A percentile compares a stretch with the other conserved stretches of the same genome.
These are phyloP conservation scores for Gambusia affinis DNA, from an alignment of 2,113 vertebrate genomes.

Conservation along the genomic window DNA sequence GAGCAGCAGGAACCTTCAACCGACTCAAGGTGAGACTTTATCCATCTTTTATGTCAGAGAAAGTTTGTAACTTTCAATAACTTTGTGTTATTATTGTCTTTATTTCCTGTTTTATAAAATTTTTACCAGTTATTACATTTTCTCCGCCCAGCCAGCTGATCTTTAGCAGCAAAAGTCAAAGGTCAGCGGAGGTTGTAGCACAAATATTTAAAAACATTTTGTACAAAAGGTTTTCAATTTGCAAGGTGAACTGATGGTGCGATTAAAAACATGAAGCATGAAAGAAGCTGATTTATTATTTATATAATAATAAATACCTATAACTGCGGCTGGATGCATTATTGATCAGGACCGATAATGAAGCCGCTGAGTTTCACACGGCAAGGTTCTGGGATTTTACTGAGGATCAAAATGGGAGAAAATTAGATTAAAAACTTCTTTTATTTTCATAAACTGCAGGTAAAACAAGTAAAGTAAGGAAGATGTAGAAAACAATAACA, in stretches of 20 bases:
- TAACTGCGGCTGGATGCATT: conserved; percentile 55
- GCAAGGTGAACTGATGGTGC: neutral
- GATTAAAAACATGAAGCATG: conserved; percentile 30
- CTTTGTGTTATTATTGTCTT: too few relatives aligned
- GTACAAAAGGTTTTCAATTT: neutral
- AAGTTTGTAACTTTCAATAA: neutral
- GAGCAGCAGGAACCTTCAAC: conserved; percentile 3
- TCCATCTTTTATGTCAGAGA: neutral
- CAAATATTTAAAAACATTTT: conserved; percentile 4
- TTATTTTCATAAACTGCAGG: neutral
- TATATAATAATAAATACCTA: conserved; percentile 60
- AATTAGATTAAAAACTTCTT: neutral
- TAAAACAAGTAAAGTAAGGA: neutral
- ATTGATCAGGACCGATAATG: conserved; percentile 61
- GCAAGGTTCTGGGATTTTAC: conserved; percentile 31
- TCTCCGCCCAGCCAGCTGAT: conserved; percentile 7
- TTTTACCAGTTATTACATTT: neutral
- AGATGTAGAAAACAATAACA: neutral
- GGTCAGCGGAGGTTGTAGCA: conserved; percentile 25
- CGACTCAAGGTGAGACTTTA: conserved; percentile 44
- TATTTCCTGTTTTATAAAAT: neutral
- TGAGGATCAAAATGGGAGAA: neutral
- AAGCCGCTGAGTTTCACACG: conserved; percentile 21
- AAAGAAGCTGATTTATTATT: conserved; percentile 67
- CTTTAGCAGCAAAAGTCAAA: conserved; percentile 30